Percentiles rank a stretch among this genome's conserved stretches.
Evolutionary conservation across 2,113 vertebrate species (phyloP).

Genomic region (Lathamus discolor): DNA sequence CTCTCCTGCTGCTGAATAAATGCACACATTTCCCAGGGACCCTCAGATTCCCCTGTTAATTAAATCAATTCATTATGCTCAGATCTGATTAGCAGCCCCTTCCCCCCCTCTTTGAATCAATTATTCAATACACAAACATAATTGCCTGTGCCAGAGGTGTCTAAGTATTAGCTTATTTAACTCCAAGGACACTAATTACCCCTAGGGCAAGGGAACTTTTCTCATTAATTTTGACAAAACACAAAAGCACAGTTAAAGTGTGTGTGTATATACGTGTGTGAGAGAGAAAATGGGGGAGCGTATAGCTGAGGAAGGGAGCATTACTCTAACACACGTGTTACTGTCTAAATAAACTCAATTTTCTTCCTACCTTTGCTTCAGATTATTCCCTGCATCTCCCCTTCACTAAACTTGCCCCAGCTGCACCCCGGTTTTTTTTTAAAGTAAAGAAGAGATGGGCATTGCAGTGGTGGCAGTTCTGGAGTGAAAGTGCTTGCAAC

Average conservation of each 20-base stretch:
- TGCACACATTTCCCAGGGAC: constrained; percentile 95
- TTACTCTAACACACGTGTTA: constrained; percentile 63
- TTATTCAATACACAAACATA: constrained; percentile 99
- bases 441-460: not conserved
- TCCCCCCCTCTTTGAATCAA: constrained; percentile 99
- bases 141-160: constrained; percentile 99
- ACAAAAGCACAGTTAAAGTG: constrained; percentile 99
- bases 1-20: constrained; percentile 88
- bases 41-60: constrained; percentile 99
- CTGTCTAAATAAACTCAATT: constrained; percentile 61
- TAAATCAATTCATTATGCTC: constrained; percentile 99
- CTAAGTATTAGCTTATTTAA: constrained; percentile 99
- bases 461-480: not conserved
- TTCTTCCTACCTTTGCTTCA: constrained; percentile 12
- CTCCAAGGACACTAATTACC: constrained; percentile 99
- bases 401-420: not conserved
- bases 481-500: not conserved
- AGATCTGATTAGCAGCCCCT: constrained; percentile 99
- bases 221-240: constrained; percentile 99
- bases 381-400: not conserved
- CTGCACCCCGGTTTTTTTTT: not conserved
- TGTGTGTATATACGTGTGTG: constrained; percentile 74
- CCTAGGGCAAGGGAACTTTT: constrained; percentile 99
- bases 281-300: constrained; percentile 59
- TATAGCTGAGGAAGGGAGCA: constrained; percentile 12